phyloP scores from a whole-genome alignment of 2,888 invertebrate species.

The Aphodius sticticus region DNA sequence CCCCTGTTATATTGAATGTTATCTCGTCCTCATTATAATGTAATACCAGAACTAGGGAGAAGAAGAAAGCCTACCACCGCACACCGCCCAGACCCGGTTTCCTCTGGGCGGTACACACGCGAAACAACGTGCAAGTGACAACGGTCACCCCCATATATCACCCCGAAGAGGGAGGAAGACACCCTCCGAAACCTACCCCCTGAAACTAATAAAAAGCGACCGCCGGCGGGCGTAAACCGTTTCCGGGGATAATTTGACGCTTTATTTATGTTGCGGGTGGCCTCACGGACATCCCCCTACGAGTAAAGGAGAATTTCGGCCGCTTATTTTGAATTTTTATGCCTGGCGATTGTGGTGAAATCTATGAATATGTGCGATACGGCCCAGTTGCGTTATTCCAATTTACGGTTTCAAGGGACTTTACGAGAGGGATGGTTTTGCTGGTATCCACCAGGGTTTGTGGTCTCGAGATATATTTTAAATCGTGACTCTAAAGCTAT shows the following conservation, averaged over 20 bases:
- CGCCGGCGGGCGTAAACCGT: slow-evolving; percentile 23
- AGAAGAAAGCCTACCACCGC: background rate
- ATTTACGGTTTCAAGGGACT: slow-evolving; percentile 41
- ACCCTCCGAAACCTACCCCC: slow-evolving; percentile 6
- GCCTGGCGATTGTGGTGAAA: slow-evolving; percentile 23
- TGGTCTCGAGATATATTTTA: background rate
- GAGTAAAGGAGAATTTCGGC: slow-evolving; percentile 12
- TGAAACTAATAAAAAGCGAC: slow-evolving; percentile 22
- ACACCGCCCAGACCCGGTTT: slow-evolving; percentile 8
- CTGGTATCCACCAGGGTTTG: background rate
- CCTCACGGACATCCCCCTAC: slow-evolving; percentile 11
- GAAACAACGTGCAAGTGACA: slow-evolving; percentile 24
- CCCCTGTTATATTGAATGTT: background rate
- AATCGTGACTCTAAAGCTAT: background rate
- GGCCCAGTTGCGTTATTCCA: slow-evolving; percentile 33
- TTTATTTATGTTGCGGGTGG: slow-evolving; percentile 27
- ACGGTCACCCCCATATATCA: slow-evolving; percentile 25
- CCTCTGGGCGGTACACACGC: background rate
- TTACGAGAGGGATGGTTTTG: background rate
- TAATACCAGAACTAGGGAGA: background rate
- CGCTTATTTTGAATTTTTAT: slow-evolving; percentile 35
- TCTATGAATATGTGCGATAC: slow-evolving; percentile 32
- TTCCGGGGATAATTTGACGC: slow-evolving; percentile 31
- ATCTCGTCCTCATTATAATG: slow-evolving; percentile 15
- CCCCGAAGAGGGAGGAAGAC: slow-evolving; percentile 13